These are phyloP conservation scores for Steinernema scapterisci DNA, from an alignment of 2,888 invertebrate species.

Conservation along the genomic window DNA sequence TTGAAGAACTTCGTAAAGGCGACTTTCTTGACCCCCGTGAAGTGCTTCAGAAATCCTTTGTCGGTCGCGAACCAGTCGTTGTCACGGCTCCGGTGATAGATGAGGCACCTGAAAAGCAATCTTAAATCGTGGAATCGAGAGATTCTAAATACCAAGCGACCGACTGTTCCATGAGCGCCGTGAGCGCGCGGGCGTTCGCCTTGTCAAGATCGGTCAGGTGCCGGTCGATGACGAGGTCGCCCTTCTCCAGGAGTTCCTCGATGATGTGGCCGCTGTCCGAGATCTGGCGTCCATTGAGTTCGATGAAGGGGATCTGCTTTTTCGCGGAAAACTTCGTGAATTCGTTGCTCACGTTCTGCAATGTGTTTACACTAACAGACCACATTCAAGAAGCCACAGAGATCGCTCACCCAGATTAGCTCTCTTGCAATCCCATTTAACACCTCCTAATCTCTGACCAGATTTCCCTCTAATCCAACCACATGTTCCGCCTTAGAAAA, in stretches of 20 bases:
- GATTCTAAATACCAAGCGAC: constrained; percentile 46
- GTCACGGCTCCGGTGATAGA: constrained; percentile 51
- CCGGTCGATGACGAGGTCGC: constrained; percentile 43
- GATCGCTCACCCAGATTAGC: no score
- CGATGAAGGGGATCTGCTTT: constrained; percentile 81
- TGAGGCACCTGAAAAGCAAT: constrained; percentile 34
- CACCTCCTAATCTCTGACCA: not conserved
- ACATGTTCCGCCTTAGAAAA: not conserved
- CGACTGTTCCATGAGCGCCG: constrained; percentile 54
- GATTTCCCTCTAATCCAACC: not conserved
- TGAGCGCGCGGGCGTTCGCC: constrained; percentile 50
- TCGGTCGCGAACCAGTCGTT: constrained; percentile 49
- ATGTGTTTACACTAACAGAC: no score
- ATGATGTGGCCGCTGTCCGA: constrained; percentile 89
- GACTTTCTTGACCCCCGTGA: constrained; percentile 52
- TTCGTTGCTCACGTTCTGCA: constrained; percentile 61
- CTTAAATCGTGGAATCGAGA: not conserved
- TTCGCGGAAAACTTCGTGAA: constrained; percentile 55
- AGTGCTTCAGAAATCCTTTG: constrained; percentile 45
- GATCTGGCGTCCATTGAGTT: constrained; percentile 90
- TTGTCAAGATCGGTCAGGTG: constrained; percentile 45
- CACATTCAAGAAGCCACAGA: no score
- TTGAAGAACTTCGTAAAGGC: constrained; percentile 47
- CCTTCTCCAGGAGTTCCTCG: constrained; percentile 47
- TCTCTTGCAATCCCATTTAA: not conserved